Conservation (phyloP, 1,140 invertebrate species). For the Trinorchestia longiramus region DNA sequence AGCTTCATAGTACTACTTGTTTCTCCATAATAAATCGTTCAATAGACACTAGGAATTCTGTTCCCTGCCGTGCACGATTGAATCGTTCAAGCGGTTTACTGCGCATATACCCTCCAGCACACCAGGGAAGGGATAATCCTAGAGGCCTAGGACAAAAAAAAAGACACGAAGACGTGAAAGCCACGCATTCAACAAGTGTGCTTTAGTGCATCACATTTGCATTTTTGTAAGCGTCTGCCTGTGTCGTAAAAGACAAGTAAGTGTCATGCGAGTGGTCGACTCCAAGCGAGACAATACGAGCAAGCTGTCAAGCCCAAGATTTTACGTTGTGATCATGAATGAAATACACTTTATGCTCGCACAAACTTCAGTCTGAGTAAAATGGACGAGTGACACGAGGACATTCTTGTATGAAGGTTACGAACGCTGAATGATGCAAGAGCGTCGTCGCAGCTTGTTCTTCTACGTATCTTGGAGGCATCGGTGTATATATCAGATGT, state of each 20-base stretch:
- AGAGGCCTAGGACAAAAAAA: not conserved
- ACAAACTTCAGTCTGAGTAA: not conserved
- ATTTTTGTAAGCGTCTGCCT: not conserved
- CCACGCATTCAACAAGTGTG: constrained; percentile 38
- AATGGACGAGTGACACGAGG: not conserved
- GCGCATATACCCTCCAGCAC: not conserved
- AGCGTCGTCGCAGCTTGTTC: no score
- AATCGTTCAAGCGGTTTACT: not conserved
- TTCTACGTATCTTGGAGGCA: no score
- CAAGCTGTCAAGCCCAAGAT: not conserved
- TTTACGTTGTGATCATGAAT: constrained; percentile 8
- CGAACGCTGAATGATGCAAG: no score
- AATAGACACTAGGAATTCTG: not conserved
- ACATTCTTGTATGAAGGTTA: not conserved
- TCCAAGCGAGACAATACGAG: not conserved
- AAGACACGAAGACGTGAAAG: not conserved
- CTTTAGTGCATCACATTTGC: constrained; percentile 38
- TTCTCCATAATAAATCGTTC: not conserved
- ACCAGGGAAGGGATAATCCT: not conserved
- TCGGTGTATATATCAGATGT: no score
- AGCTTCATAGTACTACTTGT: not conserved
- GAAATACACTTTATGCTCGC: constrained; percentile 7
- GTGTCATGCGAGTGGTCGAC: constrained; percentile 14
- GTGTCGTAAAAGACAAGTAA: constrained; percentile 37
- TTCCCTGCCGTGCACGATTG: not conserved